Conservation (phyloP, 2,888 invertebrate genomes). For the Malachius bipustulatus region DNA sequence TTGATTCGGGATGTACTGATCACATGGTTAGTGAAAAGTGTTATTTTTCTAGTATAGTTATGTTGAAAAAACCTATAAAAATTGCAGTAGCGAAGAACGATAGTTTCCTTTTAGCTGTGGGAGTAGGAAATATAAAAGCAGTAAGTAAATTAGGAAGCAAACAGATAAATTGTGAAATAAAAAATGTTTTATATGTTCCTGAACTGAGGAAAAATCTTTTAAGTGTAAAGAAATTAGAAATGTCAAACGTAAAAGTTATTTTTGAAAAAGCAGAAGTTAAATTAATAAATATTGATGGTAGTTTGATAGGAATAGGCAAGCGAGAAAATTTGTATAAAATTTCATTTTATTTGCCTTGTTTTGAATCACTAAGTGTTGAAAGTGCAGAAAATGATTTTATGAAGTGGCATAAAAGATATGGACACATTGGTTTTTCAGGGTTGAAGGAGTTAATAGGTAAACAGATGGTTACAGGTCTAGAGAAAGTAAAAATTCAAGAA, state of each 20-base stretch:
- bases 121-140: conserved; percentile 16
- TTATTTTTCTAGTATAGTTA: conserved; percentile 5
- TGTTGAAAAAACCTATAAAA: conserved; percentile 7
- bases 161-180: conserved; percentile 13
- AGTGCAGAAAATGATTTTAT: conserved; percentile 13
- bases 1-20: conserved; percentile 9
- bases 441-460: conserved; percentile 11
- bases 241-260: conserved; percentile 9
- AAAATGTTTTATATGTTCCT: conserved; percentile 17
- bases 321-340: conserved; percentile 17
- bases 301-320: conserved; percentile 11
- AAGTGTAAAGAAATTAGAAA: conserved; percentile 12
- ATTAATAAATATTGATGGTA: conserved; percentile 9
- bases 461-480: conserved; percentile 12
- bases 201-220: conserved; percentile 14
- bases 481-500: conserved; percentile 12
- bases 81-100: conserved; percentile 6
- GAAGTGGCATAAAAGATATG: conserved; percentile 16
- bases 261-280: conserved; percentile 13
- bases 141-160: conserved; percentile 12
- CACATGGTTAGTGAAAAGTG: conserved; percentile 8
- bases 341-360: conserved; percentile 11
- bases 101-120: conserved; percentile 11
- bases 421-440: conserved; percentile 11
- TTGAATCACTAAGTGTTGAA: conserved; percentile 15